Percentiles rank a stretch among this genome's conserved stretches.
Evolutionary conservation across 2,113 vertebrate genomes (phyloP).

Genomic region (Brevimyrus niger): DNA sequence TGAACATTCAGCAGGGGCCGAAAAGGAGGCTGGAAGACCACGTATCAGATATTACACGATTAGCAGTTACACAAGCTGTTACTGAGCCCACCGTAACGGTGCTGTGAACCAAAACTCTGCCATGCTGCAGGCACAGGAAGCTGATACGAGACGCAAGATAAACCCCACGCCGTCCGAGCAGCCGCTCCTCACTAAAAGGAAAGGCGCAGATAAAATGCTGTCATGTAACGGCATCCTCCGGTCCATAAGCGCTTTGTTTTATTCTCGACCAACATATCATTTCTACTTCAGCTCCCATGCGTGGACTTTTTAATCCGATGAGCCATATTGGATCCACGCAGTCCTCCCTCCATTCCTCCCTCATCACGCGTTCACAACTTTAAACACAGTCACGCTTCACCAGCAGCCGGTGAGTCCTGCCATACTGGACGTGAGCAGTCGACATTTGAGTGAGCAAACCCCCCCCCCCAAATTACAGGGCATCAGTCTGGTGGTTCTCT

Average conservation of each 20-base stretch:
- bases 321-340: background rate
- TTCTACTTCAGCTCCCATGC: background rate
- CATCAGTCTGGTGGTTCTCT: background rate
- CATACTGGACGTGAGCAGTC: background rate
- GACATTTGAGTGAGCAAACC: background rate
- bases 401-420: background rate
- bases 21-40: background rate
- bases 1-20: conserved; percentile 6
- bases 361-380: background rate
- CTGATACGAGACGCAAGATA: background rate
- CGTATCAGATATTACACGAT: conserved; percentile 18
- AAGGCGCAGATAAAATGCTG: background rate
- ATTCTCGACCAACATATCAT: background rate
- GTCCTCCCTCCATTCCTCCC: background rate
- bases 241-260: background rate
- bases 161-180: background rate
- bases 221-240: background rate
- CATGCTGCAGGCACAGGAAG: background rate
- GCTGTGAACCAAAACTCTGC: conserved; percentile 5
- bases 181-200: background rate
- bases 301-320: background rate
- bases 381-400: background rate
- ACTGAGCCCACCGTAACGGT: conserved; percentile 1
- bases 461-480: background rate
- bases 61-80: conserved; percentile 13